phyloP scores from a whole-genome alignment of 2,797 vertebrate genomes.

The Melopsittacus undulatus region DNA sequence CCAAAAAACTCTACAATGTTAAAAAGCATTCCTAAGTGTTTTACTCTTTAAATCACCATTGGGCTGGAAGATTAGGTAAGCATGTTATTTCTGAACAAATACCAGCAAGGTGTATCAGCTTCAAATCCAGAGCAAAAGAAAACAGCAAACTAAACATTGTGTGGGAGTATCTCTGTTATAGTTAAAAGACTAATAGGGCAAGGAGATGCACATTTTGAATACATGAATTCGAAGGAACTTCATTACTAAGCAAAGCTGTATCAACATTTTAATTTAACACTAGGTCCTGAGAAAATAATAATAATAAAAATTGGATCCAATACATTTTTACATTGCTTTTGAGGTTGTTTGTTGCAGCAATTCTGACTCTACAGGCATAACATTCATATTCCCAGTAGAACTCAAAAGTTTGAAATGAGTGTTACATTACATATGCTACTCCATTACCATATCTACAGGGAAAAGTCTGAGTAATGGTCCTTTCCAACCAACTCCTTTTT shows the following conservation, averaged over 20 bases:
- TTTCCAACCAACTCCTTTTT: background rate
- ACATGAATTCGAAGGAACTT: background rate
- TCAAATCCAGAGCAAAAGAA: background rate
- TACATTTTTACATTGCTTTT: background rate
- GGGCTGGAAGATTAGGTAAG: background rate
- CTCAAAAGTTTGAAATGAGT: background rate
- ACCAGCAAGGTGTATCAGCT: background rate
- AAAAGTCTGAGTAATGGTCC: background rate
- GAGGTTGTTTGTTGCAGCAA: background rate
- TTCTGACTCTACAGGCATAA: background rate
- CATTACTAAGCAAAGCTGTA: background rate
- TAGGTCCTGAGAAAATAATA: background rate
- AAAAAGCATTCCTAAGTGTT: background rate
- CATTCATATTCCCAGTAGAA: background rate
- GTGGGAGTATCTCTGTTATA: background rate
- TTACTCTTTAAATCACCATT: background rate
- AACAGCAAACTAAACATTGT: background rate
- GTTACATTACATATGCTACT: background rate
- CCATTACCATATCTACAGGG: background rate
- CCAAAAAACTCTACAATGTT: background rate
- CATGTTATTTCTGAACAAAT: background rate
- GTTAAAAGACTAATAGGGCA: background rate
- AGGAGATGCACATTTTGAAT: background rate
- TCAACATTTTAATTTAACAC: conserved; percentile 16
- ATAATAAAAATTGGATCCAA: background rate